A percentile compares a stretch with the other conserved stretches of the same genome.
Evolutionary conservation across 37 sponge, comb jelly and placozoan genomes (phyloP).

Genomic region (Tethya wilhelma): DNA sequence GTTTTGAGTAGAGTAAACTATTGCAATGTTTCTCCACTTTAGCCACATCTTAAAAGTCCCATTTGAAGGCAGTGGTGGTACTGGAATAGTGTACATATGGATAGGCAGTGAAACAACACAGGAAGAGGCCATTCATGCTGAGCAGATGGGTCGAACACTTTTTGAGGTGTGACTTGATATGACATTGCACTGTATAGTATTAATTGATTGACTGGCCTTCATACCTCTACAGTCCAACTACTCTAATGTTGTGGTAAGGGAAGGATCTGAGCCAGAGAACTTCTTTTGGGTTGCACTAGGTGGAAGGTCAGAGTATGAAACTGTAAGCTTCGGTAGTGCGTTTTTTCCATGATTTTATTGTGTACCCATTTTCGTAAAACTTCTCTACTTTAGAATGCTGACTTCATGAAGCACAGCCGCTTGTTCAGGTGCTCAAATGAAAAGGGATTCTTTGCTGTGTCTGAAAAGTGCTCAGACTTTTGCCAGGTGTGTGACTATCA

Average conservation of each 20-base stretch:
- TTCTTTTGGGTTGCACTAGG: slow-evolving; percentile 99
- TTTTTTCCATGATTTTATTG: background rate
- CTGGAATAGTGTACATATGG: slow-evolving; percentile 97
- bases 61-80: slow-evolving; percentile 79
- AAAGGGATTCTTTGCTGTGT: slow-evolving; percentile 93
- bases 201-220: background rate
- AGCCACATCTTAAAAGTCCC: slow-evolving; percentile 94
- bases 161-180: slow-evolving; percentile 82
- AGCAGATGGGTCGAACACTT: slow-evolving; percentile 87
- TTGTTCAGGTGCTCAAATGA: slow-evolving; percentile 98
- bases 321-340: slow-evolving; percentile 15
- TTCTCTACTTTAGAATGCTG: slow-evolving; percentile 61
- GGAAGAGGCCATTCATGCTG: slow-evolving; percentile 89
- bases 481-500: slow-evolving; percentile 80
- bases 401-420: slow-evolving; percentile 74
- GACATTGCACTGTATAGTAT: too few relatives aligned
- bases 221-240: slow-evolving; percentile 55
- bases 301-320: slow-evolving; percentile 60
- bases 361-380: background rate
- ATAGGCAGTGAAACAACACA: slow-evolving; percentile 82
- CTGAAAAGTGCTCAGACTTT: slow-evolving; percentile 92
- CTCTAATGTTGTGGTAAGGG: slow-evolving; percentile 77
- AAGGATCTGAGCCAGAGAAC: slow-evolving; percentile 92
- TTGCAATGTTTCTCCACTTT: background rate
- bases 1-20: background rate